Evolutionary conservation across 2,113 vertebrate species (phyloP).

Genomic region (Tyrannus savana): DNA sequence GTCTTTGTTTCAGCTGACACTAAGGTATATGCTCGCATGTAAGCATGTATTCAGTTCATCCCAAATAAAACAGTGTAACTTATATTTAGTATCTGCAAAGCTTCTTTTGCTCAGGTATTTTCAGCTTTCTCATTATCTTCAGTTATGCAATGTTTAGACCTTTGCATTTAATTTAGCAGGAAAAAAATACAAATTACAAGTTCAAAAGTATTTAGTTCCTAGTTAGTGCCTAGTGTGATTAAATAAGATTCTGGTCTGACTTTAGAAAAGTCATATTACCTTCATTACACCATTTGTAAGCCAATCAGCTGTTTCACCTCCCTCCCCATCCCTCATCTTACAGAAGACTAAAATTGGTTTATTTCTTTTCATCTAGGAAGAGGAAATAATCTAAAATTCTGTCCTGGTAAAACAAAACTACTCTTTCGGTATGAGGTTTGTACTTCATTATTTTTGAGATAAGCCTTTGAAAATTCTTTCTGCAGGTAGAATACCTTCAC

Average conservation of each 20-base stretch:
- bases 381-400: background rate
- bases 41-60: no score
- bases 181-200: background rate
- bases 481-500: background rate
- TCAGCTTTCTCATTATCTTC: background rate
- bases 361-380: background rate
- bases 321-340: background rate
- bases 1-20: background rate
- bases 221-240: background rate
- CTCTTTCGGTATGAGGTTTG: background rate
- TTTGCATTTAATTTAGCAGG: background rate
- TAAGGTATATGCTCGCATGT: background rate
- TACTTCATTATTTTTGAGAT: slow-evolving; percentile 14
- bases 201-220: background rate
- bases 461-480: slow-evolving; percentile 30
- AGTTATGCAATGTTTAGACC: background rate
- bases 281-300: background rate
- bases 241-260: background rate
- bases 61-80: background rate
- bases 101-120: background rate
- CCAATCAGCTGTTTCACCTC: rapidly evolving
- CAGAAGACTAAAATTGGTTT: background rate
- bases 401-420: background rate
- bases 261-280: background rate
- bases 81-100: background rate